phyloP scores from a whole-genome alignment of 2,888 invertebrate species.

The Choreutis nemorana region DNA sequence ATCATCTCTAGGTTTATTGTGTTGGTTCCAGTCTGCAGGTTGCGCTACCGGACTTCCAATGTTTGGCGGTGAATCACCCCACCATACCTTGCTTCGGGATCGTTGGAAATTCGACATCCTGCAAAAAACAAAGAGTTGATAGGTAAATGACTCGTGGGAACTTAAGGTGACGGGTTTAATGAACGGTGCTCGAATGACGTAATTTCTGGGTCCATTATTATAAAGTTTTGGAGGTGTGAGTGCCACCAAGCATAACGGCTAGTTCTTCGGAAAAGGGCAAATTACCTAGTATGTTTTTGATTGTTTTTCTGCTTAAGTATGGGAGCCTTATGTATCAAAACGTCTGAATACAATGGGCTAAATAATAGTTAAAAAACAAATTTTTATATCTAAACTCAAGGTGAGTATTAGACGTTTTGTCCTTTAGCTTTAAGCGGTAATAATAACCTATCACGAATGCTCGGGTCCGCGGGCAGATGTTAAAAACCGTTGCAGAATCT shows the following conservation, averaged over 20 bases:
- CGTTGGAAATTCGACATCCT: conserved; percentile 74
- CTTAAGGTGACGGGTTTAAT: conserved; percentile 36
- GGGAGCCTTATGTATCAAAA: conserved; percentile 28
- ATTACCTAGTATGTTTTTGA: conserved; percentile 31
- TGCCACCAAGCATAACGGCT: conserved; percentile 38
- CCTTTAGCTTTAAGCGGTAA: conserved; percentile 17
- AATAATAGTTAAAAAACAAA: conserved; percentile 10
- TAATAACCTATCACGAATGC: conserved; percentile 25
- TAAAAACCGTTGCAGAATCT: conserved; percentile 57
- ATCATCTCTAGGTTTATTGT: conserved; percentile 31
- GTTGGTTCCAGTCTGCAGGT: conserved; percentile 32
- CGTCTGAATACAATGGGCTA: conserved; percentile 5
- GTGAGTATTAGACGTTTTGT: background rate
- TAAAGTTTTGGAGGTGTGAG: conserved; percentile 34
- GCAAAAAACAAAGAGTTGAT: conserved; percentile 38
- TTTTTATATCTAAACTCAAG: conserved; percentile 15
- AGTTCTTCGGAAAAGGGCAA: conserved; percentile 25
- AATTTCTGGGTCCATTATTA: conserved; percentile 48
- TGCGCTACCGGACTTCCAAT: conserved; percentile 48
- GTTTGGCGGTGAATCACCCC: conserved; percentile 61
- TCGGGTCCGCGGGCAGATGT: conserved; percentile 41
- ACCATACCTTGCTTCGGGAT: conserved; percentile 74
- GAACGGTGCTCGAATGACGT: conserved; percentile 45
- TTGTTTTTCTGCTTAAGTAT: conserved; percentile 34
- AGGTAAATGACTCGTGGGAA: conserved; percentile 50